Evolutionary conservation across 1,140 invertebrate species (phyloP).

Genomic region (Ceratosolen solmsi): DNA sequence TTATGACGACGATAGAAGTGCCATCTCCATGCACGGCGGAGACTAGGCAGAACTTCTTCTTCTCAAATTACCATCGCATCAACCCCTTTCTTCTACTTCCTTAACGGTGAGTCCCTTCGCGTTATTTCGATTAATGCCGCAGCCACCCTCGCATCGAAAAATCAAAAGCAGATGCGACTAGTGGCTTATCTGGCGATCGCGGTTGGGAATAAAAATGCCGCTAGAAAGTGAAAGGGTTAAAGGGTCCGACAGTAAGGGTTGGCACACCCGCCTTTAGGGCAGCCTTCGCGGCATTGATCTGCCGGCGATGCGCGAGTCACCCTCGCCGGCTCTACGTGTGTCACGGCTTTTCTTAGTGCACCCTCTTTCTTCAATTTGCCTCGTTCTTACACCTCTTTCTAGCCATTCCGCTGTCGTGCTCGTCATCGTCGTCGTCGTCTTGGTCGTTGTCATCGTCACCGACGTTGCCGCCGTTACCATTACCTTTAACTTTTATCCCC

Average conservation of each 20-base stretch:
- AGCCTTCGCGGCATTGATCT: constrained; percentile 65
- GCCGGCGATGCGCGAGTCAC: constrained; percentile 50
- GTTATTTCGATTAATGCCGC: neutral
- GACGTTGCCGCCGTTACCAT: constrained; percentile 33
- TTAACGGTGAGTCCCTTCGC: neutral
- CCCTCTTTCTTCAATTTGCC: constrained; percentile 53
- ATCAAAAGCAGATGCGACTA: constrained; percentile 46
- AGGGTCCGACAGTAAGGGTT: constrained; percentile 59
- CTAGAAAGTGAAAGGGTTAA: constrained; percentile 39
- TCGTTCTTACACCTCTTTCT: constrained; percentile 40
- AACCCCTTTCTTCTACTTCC: neutral
- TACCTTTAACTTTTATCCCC: constrained; percentile 58
- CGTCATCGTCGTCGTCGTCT: constrained; percentile 47
- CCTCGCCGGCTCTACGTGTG: constrained; percentile 40
- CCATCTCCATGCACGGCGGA: too few relatives aligned
- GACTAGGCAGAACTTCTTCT: neutral
- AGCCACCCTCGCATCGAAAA: neutral
- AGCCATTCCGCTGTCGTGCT: constrained; percentile 31
- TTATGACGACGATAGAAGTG: neutral
- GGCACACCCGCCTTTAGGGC: neutral
- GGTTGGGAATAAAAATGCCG: neutral
- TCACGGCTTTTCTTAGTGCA: constrained; percentile 64
- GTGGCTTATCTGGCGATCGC: constrained; percentile 47
- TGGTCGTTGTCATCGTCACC: constrained; percentile 40
- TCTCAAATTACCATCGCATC: constrained; percentile 7